phyloP scores from a whole-genome alignment of 2,888 invertebrate species.

The Cordilura impudica region DNA sequence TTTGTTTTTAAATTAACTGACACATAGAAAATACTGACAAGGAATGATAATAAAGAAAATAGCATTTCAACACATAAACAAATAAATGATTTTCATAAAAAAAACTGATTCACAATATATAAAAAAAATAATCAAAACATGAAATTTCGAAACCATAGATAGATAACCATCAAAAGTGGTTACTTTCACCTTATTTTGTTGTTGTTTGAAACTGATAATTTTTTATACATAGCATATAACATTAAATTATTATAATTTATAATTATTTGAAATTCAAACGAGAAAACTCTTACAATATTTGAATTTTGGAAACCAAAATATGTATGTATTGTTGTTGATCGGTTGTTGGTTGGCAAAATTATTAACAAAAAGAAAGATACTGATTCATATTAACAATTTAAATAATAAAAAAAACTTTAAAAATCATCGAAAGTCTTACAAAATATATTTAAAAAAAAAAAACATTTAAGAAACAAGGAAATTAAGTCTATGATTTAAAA shows the following conservation, averaged over 20 bases:
- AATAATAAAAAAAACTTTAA: constrained; percentile 1
- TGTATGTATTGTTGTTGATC: constrained; percentile 32
- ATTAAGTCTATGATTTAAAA: too few species aligned
- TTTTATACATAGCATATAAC: constrained; percentile 12
- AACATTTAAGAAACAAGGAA: too few species aligned
- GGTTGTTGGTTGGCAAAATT: constrained; percentile 39
- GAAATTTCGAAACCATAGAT: constrained; percentile 31
- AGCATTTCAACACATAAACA: neutral
- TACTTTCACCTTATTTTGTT: constrained; percentile 72
- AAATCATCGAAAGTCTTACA: neutral
- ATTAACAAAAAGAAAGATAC: constrained; percentile 5
- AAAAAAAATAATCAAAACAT: constrained; percentile 36
- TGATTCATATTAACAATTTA: too few species aligned
- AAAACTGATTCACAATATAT: neutral
- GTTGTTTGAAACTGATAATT: constrained; percentile 12
- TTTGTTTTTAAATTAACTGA: neutral
- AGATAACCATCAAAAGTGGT: constrained; percentile 71
- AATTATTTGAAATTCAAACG: constrained; percentile 13
- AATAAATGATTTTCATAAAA: neutral
- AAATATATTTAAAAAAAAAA: constrained; percentile 13
- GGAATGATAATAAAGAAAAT: constrained; percentile 3
- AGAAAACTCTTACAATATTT: constrained; percentile 21
- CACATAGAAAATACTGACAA: constrained; percentile 24
- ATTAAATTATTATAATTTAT: constrained; percentile 16
- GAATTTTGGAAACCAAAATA: neutral